phyloP scores from a whole-genome alignment of 2,113 vertebrate species.

The Pica pica region DNA sequence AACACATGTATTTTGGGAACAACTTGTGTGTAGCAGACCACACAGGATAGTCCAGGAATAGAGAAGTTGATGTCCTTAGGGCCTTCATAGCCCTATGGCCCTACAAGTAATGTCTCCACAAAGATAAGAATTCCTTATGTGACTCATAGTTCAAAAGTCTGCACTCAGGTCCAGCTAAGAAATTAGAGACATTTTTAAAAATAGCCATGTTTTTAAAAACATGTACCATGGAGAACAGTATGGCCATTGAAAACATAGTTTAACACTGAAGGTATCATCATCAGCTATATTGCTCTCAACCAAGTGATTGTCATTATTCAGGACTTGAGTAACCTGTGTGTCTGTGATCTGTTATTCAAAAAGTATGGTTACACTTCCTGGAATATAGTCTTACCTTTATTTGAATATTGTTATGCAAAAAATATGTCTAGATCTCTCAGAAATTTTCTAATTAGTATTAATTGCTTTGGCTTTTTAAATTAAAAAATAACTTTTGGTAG shows the following conservation, averaged over 20 bases:
- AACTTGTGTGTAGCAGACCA: neutral
- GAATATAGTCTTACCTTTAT: neutral
- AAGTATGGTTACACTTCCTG: neutral
- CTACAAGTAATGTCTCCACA: neutral
- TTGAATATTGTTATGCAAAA: neutral
- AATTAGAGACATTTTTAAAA: neutral
- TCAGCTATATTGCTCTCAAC: neutral
- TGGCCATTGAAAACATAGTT: neutral
- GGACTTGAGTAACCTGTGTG: neutral
- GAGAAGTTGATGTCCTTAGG: neutral
- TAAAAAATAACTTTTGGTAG: neutral
- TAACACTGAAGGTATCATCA: neutral
- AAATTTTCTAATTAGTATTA: neutral
- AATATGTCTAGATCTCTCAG: neutral
- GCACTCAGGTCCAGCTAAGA: neutral
- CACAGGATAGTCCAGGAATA: neutral
- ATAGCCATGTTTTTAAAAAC: neutral
- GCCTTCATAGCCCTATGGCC: neutral
- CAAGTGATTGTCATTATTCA: neutral
- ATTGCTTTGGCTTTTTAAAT: neutral
- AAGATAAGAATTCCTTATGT: neutral
- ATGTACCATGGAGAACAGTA: neutral
- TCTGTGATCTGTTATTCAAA: neutral
- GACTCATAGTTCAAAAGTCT: neutral
- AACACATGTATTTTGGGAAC: accelerated